Evolutionary conservation across 2,888 invertebrate species (phyloP).

Genomic region (Julus scandinavius): DNA sequence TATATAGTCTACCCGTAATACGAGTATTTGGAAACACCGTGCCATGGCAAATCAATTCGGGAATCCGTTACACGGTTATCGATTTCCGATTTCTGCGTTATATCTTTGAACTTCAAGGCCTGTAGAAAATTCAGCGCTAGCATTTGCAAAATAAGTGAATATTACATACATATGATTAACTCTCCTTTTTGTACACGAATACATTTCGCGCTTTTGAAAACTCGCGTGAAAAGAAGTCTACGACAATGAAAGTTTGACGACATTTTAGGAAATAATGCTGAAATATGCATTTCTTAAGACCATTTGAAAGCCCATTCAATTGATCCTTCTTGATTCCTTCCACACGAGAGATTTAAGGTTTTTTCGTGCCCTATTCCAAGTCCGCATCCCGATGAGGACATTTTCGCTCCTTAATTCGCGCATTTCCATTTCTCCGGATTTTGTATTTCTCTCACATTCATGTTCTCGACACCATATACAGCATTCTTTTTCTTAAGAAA

Average conservation of each 20-base stretch:
- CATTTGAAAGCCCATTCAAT: background rate
- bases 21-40: background rate
- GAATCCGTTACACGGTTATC: background rate
- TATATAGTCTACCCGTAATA: background rate
- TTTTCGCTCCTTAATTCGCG: background rate
- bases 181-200: background rate
- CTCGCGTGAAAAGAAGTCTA: no score
- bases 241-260: background rate
- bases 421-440: background rate
- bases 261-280: background rate
- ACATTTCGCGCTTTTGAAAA: background rate
- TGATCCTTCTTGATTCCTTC: background rate
- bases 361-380: background rate
- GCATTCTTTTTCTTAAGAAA: background rate
- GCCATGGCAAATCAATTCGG: background rate
- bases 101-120: slow-evolving; percentile 18
- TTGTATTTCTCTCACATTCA: background rate
- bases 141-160: slow-evolving; percentile 8
- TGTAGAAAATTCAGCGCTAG: background rate
- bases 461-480: background rate
- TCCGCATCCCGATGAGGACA: background rate
- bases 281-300: slow-evolving; percentile 29
- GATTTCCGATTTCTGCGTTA: background rate
- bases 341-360: background rate
- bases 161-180: background rate